Evolutionary conservation across 1,140 invertebrate species (phyloP).

Genomic region (Drosophila dunni): DNA sequence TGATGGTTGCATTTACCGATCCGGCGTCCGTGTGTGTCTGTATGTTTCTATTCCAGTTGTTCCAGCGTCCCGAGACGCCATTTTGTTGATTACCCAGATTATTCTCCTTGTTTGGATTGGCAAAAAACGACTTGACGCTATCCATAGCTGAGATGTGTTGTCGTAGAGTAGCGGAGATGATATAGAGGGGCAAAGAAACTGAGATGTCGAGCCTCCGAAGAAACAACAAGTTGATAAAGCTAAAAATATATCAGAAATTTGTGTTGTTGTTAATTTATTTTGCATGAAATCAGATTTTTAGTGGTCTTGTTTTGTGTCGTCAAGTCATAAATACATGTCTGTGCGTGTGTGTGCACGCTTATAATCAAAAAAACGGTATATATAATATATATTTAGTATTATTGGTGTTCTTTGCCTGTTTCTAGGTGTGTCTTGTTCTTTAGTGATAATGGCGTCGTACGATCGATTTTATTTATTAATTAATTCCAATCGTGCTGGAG

Average conservation of each 20-base stretch:
- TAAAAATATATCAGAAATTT: slow-evolving; percentile 72
- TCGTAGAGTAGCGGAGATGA: slow-evolving; percentile 20
- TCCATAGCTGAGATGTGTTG: slow-evolving; percentile 57
- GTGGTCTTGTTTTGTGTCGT: slow-evolving; percentile 28
- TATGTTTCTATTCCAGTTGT: slow-evolving; percentile 56
- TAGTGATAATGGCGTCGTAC: slow-evolving; percentile 37
- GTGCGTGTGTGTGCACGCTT: slow-evolving; percentile 2
- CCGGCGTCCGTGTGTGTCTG: slow-evolving; percentile 45
- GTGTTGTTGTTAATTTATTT: slow-evolving; percentile 65
- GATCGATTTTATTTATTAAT: slow-evolving; percentile 39
- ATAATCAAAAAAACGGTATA: slow-evolving; percentile 20
- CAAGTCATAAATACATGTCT: slow-evolving; percentile 39
- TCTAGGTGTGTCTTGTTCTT: slow-evolving; percentile 32
- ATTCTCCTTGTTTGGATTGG: slow-evolving; percentile 61
- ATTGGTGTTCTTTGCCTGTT: slow-evolving; percentile 29
- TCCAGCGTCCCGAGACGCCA: slow-evolving; percentile 51
- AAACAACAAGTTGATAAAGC: slow-evolving; percentile 71
- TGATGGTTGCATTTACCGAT: slow-evolving; percentile 40
- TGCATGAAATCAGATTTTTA: slow-evolving; percentile 59
- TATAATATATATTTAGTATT: slow-evolving; percentile 10
- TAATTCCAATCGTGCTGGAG: slow-evolving; percentile 45
- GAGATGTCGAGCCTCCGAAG: slow-evolving; percentile 70
- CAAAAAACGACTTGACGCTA: slow-evolving; percentile 77
- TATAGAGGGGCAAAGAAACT: neutral
- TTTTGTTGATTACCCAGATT: slow-evolving; percentile 63